phyloP scores from a whole-genome alignment of 2,797 vertebrate genomes.

The Schizopygopsis malacanthus region DNA sequence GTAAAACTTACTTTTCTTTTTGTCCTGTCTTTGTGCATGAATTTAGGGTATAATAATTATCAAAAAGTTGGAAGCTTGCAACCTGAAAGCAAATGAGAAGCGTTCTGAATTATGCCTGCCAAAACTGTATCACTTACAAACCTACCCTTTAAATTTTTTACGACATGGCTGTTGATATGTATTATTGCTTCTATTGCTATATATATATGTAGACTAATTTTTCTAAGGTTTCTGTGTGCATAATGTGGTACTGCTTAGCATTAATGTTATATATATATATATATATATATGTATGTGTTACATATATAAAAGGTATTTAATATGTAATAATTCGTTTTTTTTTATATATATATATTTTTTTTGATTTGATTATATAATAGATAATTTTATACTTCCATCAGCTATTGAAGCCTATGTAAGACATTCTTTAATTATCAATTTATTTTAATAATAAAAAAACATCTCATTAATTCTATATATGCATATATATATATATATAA shows the following conservation, averaged over 20 bases:
- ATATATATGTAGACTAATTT: background rate
- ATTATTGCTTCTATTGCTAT: background rate
- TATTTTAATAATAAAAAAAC: slow-evolving; percentile 64
- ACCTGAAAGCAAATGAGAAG: slow-evolving; percentile 23
- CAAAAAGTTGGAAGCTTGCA: slow-evolving; percentile 29
- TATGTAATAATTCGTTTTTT: background rate
- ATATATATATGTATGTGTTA: background rate
- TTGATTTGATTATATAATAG: background rate
- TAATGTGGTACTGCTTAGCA: background rate
- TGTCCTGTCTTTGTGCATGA: slow-evolving; percentile 54
- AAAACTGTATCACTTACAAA: slow-evolving; percentile 18
- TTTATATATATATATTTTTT: background rate
- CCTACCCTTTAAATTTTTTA: background rate
- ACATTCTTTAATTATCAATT: slow-evolving; percentile 74
- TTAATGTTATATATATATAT: background rate
- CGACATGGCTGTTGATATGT: background rate
- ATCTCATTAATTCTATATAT: slow-evolving; percentile 65
- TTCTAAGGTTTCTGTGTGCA: background rate
- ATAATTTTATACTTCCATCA: slow-evolving; percentile 6
- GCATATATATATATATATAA: slow-evolving; percentile 64
- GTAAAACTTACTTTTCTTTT: slow-evolving; percentile 64
- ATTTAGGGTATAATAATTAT: slow-evolving; percentile 50
- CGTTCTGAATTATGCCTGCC: slow-evolving; percentile 1
- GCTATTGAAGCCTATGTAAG: slow-evolving; percentile 51
- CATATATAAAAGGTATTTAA: background rate